These are phyloP conservation scores for Rhinichthys osculus DNA, from an alignment of 2,797 vertebrate genomes.

Conservation along the genomic window DNA sequence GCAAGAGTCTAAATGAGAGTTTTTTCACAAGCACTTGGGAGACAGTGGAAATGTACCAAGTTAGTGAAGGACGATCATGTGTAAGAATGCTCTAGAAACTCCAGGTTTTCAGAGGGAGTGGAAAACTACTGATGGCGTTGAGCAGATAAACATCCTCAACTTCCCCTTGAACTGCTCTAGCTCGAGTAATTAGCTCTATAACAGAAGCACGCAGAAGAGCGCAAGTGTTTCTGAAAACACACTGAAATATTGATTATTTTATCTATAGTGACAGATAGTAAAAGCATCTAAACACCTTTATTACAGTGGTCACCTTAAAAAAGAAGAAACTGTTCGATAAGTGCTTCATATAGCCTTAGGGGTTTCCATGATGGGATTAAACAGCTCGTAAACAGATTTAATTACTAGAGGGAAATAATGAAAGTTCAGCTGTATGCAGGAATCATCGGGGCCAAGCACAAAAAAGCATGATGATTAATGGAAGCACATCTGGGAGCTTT, in stretches of 20 bases:
- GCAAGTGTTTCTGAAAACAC: neutral
- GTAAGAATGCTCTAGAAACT: neutral
- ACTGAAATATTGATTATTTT: neutral
- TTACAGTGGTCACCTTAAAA: neutral
- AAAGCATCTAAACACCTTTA: too few relatives aligned
- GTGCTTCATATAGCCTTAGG: too few relatives aligned
- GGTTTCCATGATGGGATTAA: neutral
- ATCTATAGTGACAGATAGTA: neutral
- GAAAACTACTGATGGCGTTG: neutral
- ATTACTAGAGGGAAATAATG: neutral
- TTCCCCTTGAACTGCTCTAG: neutral
- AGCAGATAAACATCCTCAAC: neutral
- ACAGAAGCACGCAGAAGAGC: neutral
- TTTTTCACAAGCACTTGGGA: neutral
- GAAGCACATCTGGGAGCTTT: neutral
- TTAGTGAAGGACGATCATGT: neutral
- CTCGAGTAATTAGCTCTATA: too few relatives aligned
- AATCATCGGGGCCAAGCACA: neutral
- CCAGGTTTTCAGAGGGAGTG: neutral
- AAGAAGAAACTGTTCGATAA: neutral
- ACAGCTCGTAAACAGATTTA: neutral
- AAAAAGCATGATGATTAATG: too few relatives aligned
- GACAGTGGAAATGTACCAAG: conserved; percentile 6
- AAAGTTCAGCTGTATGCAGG: neutral
- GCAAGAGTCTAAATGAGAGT: too few relatives aligned